A percentile compares a stretch with the other conserved stretches of the same genome.
Conservation (phyloP, 2,113 vertebrate genomes). For the Poecilia latipinna region DNA sequence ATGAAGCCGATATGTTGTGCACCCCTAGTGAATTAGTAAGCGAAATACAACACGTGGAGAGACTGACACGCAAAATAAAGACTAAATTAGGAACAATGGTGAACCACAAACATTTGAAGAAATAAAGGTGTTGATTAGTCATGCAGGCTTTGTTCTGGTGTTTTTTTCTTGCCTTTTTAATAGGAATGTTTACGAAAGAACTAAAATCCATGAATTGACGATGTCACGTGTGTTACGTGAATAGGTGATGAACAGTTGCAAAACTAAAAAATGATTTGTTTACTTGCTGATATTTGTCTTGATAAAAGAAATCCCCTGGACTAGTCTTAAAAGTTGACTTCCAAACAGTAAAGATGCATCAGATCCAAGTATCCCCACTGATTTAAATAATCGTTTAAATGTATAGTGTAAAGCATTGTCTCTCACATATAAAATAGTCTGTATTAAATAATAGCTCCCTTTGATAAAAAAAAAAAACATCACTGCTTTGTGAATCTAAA, state of each 20-base stretch:
- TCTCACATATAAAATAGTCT: neutral
- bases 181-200: neutral
- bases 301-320: neutral
- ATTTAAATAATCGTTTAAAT: neutral
- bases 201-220: neutral
- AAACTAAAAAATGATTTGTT: neutral
- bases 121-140: neutral
- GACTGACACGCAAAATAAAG: neutral
- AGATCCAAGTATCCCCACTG: neutral
- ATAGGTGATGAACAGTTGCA: too few relatives aligned
- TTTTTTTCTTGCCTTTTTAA: neutral
- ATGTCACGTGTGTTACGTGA: too few relatives aligned
- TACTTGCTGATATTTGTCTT: neutral
- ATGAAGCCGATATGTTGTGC: too few relatives aligned
- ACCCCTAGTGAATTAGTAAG: too few relatives aligned
- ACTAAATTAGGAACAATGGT: too few relatives aligned
- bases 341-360: neutral
- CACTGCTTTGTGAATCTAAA: neutral
- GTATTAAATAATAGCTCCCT: neutral
- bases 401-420: neutral
- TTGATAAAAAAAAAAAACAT: neutral
- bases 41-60: neutral
- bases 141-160: neutral
- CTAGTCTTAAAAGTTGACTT: neutral
- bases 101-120: neutral